phyloP scores from a whole-genome alignment of 1,140 invertebrate genomes.

The Globodera rostochiensis region DNA sequence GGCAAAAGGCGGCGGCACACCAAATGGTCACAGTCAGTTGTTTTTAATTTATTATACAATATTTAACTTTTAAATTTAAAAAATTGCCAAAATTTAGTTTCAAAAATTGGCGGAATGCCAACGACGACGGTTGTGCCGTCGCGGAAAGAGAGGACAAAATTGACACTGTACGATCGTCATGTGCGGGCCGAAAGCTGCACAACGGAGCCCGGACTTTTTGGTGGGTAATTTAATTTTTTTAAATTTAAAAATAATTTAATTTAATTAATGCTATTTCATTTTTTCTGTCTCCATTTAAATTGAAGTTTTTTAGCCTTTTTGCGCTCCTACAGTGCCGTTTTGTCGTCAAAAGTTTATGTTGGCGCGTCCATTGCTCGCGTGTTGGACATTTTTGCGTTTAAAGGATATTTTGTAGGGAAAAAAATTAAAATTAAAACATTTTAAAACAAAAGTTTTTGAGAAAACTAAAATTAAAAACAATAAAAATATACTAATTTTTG shows the following conservation, averaged over 20 bases:
- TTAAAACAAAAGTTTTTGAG: neutral
- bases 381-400: constrained; percentile 61
- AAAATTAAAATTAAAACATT: neutral
- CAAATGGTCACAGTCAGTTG: neutral
- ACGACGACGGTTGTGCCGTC: constrained; percentile 21
- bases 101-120: constrained; percentile 1
- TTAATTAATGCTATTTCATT: neutral
- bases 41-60: neutral
- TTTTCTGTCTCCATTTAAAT: too few relatives aligned
- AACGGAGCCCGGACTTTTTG: constrained; percentile 26
- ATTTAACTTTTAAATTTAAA: constrained; percentile 12
- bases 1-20: neutral
- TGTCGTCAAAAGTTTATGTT: constrained; percentile 58
- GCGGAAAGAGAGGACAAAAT: constrained; percentile 36
- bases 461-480: too few relatives aligned
- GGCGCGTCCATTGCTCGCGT: constrained; percentile 57
- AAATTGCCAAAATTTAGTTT: neutral
- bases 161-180: constrained; percentile 56
- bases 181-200: constrained; percentile 29
- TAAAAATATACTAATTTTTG: too few relatives aligned
- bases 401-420: constrained; percentile 50
- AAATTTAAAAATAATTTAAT: neutral
- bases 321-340: constrained; percentile 42
- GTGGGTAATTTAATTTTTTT: constrained; percentile 4
- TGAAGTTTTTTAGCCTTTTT: constrained; percentile 36